Conservation (phyloP, 2,797 vertebrate genomes). For the Pseudochirops corinnae region DNA sequence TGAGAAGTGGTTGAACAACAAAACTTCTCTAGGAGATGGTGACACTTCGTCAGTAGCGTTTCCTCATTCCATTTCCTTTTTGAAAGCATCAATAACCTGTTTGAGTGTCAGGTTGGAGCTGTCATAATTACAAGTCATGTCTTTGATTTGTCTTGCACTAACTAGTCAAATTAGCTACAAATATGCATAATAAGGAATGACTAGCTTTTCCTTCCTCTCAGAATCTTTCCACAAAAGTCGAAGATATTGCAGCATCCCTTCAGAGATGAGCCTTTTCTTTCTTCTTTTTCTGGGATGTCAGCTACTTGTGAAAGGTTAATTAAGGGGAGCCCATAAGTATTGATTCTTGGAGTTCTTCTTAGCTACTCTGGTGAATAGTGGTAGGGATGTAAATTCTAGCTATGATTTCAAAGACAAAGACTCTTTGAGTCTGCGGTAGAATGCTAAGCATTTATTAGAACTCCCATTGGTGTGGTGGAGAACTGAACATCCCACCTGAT, state of each 20-base stretch:
- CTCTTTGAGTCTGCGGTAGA: slow-evolving; percentile 25
- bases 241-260: background rate
- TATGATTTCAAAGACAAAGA: slow-evolving; percentile 41
- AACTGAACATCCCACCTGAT: slow-evolving; percentile 4
- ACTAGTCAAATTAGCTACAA: background rate
- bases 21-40: background rate
- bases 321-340: slow-evolving; percentile 32
- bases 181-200: background rate
- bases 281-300: background rate
- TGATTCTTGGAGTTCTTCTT: slow-evolving; percentile 39
- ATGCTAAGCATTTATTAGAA: slow-evolving; percentile 36
- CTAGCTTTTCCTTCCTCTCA: background rate
- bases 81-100: background rate
- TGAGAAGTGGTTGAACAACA: background rate
- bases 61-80: background rate
- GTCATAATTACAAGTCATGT: background rate
- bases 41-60: background rate
- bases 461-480: slow-evolving; percentile 19
- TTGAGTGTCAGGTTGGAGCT: background rate
- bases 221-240: background rate
- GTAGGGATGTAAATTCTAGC: background rate
- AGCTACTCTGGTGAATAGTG: background rate
- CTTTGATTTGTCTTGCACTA: background rate
- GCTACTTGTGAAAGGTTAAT: slow-evolving; percentile 29
- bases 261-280: background rate